phyloP scores from a whole-genome alignment of 2,888 invertebrate genomes.

The Dione vanillae region DNA sequence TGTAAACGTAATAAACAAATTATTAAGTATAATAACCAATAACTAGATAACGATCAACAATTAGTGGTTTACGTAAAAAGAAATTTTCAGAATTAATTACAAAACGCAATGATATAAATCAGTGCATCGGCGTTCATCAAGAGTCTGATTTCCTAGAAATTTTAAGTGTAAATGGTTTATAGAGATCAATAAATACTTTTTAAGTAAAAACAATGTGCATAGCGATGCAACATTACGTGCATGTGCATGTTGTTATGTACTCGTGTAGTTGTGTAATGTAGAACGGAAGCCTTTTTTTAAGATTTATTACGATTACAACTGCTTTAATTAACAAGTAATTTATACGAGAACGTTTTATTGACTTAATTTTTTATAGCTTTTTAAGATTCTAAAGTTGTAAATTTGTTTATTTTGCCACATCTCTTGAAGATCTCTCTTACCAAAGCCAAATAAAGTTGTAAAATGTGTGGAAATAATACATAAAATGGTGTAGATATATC shows the following conservation, averaged over 20 bases:
- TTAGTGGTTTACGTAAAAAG: slow-evolving; percentile 2
- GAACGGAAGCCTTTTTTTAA: slow-evolving; percentile 21
- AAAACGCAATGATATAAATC: background rate
- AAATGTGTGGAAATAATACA: too few relatives aligned
- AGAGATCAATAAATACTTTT: slow-evolving; percentile 8
- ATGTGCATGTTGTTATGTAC: slow-evolving; percentile 14
- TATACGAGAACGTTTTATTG: slow-evolving; percentile 2
- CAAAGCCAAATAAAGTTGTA: too few relatives aligned
- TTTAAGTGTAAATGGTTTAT: background rate
- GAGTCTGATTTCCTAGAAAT: background rate
- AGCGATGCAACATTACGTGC: slow-evolving; percentile 10
- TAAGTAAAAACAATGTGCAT: slow-evolving; percentile 14
- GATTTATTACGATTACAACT: slow-evolving; percentile 19
- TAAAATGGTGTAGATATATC: too few relatives aligned
- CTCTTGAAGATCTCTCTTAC: too few relatives aligned
- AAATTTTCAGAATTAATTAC: slow-evolving; percentile 13
- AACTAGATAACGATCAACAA: slow-evolving; percentile 5
- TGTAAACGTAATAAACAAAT: slow-evolving; percentile 4
- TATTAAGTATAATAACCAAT: slow-evolving; percentile 11
- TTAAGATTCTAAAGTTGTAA: background rate
- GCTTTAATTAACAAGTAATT: slow-evolving; percentile 14
- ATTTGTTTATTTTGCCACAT: background rate
- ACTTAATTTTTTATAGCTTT: background rate
- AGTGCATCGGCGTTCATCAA: background rate
- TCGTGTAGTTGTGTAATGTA: slow-evolving; percentile 14